Evolutionary conservation across 2,113 vertebrate species (phyloP), one percentile per base, ranked within the genome.

Genomic region (Furnarius figulus): DNA sequence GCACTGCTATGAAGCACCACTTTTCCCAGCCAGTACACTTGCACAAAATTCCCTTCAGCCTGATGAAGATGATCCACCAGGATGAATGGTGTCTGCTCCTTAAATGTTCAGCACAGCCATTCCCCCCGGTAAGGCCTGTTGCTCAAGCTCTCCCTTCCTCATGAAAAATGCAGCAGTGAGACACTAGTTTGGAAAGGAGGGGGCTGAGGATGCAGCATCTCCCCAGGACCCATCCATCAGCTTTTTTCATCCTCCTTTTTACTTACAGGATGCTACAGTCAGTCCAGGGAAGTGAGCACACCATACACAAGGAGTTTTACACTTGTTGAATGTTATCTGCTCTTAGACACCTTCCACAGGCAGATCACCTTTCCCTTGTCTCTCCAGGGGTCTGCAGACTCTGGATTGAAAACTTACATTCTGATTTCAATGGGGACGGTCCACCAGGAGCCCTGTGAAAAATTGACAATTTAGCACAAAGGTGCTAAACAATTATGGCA

Each of bases 31-130:
- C 98, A 20, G 98, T 99, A 91, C 93, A 97, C 94, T 97, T 99
- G 90, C 93, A 98, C 91, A 98, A 98, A 94, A 98, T 98, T n/a
- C 31, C 55, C 17, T 98, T 99, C 93, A 99, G 98, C 97, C 96
- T 99, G 92, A 98, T 98, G 39, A 98, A 98, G 91, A 98, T 97
- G 68, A 99, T 99, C 83, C 98, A 99, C 47, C 98, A 99, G 97
- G 98, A 99, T 5, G 98, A 99, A 95, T 98, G 98, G 98, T 98
- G 98, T 87, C 98, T 99, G 85, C 96, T 99, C 63, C 98, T 97
- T 99, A 96, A 98, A 98, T 97, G 81, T 53, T 70, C 71, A 35
- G 31, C 12, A 53, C 8, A 14, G 53, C 33, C n/a, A 40, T 28
- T 39, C 33, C 49, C 30, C 27, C 22, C 31, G 33, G 14, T 2